A percentile compares a stretch with the other conserved stretches of the same genome.
Conservation (phyloP, 2,888 invertebrate genomes). For the Philonicus albiceps region DNA sequence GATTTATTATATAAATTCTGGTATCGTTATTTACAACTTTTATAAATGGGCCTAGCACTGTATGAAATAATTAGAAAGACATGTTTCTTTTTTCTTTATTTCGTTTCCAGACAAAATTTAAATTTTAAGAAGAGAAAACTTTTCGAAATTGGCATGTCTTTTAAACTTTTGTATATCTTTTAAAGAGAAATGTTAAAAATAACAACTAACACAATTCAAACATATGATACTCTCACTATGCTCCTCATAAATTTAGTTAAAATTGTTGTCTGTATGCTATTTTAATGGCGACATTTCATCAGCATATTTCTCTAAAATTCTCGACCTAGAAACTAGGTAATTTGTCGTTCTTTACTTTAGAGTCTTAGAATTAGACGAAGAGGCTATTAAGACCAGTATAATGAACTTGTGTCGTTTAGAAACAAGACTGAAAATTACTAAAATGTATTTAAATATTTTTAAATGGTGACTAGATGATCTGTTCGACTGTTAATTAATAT, state of each 20-base stretch:
- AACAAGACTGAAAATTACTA: neutral
- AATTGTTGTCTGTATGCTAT: neutral
- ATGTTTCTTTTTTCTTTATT: too few species aligned
- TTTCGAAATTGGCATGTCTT: too few species aligned
- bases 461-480: neutral
- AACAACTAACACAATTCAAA: too few species aligned
- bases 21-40: too few species aligned
- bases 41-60: too few species aligned
- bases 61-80: too few species aligned
- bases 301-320: neutral
- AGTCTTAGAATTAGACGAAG: neutral
- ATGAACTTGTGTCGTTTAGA: neutral
- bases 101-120: too few species aligned
- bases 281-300: neutral
- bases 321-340: neutral
- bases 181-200: too few species aligned
- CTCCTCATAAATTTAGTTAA: neutral
- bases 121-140: too few species aligned
- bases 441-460: neutral
- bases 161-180: too few species aligned
- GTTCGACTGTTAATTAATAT: neutral
- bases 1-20: too few species aligned
- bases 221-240: too few species aligned
- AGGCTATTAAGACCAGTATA: neutral
- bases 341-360: neutral